Evolutionary conservation across 2,113 vertebrate genomes (phyloP), one percentile per base, ranked within the genome.

Genomic region (Eulemur macaco): DNA sequence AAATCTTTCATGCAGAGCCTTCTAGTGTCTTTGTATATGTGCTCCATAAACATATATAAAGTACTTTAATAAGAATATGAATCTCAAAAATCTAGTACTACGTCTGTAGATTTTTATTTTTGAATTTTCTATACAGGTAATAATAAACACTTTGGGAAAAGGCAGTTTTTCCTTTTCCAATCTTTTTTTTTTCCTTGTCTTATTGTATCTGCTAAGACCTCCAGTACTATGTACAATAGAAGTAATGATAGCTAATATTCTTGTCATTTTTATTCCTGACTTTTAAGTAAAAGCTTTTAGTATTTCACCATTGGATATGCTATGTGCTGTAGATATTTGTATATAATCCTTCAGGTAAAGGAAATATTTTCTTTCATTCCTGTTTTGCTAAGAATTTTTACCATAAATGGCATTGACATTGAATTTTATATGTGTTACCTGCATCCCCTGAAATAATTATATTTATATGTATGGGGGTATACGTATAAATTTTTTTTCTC

Each of bases 341-440:
- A 71, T 60, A 37, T 80, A 56, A 78, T 56, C 7, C 39, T 87
- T 76, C 20, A 60, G 25, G 25, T 78, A 77, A 56, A 77, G n/a
- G 58, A 25, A 69, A 18, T 74, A 74, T 37, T 66, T 9, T n/a
- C n/a, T 91, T 94, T 87, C 37, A 85, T 93, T 89, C 8, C 76
- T 86, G 47, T 29, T 82, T 86, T 91, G 50, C 66, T 76, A 76
- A 68, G 66, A 76, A 37, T 91, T 94, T 86, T 60, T 45, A 68
- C 21, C 34, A 31, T 20, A 23, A 91, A 52, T 60, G 27, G 8
- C 34, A 73, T 63, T 60, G 69, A 23, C 31, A 63, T 84, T 94
- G 52, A 77, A 45, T 96, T 88, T 94, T 88, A 83, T 54, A 82
- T 37, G 2, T 91, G 31, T 94, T 74, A 84, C 66, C 27, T 84